These are phyloP conservation scores for Bombus sylvicola DNA, from an alignment of 1,140 invertebrate genomes.

Conservation along the genomic window DNA sequence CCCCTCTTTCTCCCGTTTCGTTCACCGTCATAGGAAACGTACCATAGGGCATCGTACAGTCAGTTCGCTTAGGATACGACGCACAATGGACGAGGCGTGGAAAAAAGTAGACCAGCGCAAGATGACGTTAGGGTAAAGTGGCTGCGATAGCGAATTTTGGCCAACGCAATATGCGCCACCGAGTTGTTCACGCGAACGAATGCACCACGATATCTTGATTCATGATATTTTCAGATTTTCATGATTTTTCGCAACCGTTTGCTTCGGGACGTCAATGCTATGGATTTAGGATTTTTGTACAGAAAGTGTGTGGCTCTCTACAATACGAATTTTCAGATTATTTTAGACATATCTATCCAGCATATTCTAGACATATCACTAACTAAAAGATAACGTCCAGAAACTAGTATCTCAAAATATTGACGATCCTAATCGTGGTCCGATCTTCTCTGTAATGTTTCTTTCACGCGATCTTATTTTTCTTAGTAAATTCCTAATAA, in stretches of 20 bases:
- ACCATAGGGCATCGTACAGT: constrained; percentile 26
- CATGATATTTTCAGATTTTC: neutral
- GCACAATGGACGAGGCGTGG: constrained; percentile 46
- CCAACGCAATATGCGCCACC: constrained; percentile 48
- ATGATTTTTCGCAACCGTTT: neutral
- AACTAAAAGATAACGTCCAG: too few relatives aligned
- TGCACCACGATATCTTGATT: constrained; percentile 9
- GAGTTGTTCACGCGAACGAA: constrained; percentile 1
- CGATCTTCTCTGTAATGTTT: too few relatives aligned
- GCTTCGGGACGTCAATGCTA: neutral
- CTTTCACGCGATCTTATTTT: too few relatives aligned
- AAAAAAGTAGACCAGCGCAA: constrained; percentile 45
- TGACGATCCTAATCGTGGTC: too few relatives aligned
- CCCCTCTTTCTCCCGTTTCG: neutral
- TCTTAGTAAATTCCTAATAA: too few relatives aligned
- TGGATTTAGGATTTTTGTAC: neutral
- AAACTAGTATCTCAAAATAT: too few relatives aligned
- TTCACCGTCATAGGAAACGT: neutral
- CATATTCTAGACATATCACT: too few relatives aligned
- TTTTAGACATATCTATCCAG: too few relatives aligned
- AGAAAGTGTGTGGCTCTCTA: too few relatives aligned
- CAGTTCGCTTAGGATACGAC: constrained; percentile 24
- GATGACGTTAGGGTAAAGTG: constrained; percentile 59
- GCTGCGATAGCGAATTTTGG: constrained; percentile 30
- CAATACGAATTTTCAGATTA: neutral